Evolutionary conservation across 2,113 vertebrate species (phyloP), one percentile per base, ranked within the genome.

Genomic region (Empidonax traillii): DNA sequence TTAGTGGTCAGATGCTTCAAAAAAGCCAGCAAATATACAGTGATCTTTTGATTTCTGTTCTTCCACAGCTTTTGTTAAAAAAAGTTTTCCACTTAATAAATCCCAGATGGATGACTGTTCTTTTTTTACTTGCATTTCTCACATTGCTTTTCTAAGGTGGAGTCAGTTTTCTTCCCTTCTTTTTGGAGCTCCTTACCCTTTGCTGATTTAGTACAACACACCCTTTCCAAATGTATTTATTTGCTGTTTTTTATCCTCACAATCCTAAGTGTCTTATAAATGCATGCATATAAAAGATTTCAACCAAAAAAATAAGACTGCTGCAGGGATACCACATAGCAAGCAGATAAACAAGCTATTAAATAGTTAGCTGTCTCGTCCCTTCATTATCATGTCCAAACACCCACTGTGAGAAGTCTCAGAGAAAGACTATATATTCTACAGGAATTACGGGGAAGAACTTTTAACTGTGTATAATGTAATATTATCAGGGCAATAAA

Each of bases 191-290:
- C 65, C 79, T 87, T 78, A 61, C 66, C 44, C 69, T 94, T 95
- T 85, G 56, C 73, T 2, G 4, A 35, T 81, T 94, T 75, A 89
- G 52, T 75, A 41, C 31, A 85, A 52, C 61, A 19, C 16, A 78
- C 37, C 43, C 59, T 92, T 95, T 94, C 80, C 41, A 89, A 94
- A 89, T 58, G n/a, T 79, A 75, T 63, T 95, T 94, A 79, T 92
- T 82, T 94, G 44, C 49, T 82, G 37, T n/a, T 72, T 94, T 94
- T 89, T 87, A 62, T 89, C 49, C 69, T 88, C 35, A 46, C 23
- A 49, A 85, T 92, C 93, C 81, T 69, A 52, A 81, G 49, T 85
- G 77, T 27, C 80, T 82, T 91, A 41, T 72, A 94, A 92, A 92
- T 72, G 37, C 31, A 41, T n/a, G 22, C 28, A 31, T 52, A 41